Evolutionary conservation across 1,140 invertebrate genomes (phyloP).

Genomic region (Phenacoccus solenopsis): DNA sequence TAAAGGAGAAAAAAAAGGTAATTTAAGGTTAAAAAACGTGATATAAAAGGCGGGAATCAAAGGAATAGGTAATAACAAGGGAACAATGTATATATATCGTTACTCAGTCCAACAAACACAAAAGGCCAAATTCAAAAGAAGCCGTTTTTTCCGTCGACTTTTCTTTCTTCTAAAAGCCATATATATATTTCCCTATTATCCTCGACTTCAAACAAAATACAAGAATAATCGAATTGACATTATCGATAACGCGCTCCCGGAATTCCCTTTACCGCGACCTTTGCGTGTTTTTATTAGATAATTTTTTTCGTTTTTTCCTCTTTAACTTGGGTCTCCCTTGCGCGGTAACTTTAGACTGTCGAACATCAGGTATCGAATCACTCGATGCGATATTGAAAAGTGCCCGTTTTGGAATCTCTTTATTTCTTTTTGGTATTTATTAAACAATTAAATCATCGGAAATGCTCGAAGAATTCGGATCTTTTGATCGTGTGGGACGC

Average conservation of each 20-base stretch:
- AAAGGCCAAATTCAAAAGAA: constrained; percentile 10
- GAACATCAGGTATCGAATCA: background rate
- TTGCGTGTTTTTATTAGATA: constrained; percentile 3
- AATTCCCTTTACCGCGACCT: background rate
- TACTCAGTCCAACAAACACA: constrained; percentile 12
- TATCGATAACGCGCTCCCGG: background rate
- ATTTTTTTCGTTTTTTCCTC: background rate
- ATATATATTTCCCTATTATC: background rate
- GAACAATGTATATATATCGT: constrained; percentile 11
- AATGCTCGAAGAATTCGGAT: too few species aligned
- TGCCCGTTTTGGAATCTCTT: too few species aligned
- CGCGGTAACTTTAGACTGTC: background rate
- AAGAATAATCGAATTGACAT: constrained; percentile 3
- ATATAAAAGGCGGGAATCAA: constrained; percentile 9
- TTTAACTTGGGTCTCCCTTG: too few species aligned
- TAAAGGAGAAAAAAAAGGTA: constrained; percentile 2
- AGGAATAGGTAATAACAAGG: constrained; percentile 9
- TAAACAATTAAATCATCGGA: too few species aligned
- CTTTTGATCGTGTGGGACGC: too few species aligned
- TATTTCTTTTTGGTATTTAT: too few species aligned
- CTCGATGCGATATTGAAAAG: background rate
- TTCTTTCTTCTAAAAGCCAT: background rate
- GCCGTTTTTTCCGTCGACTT: background rate
- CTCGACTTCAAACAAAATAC: background rate
- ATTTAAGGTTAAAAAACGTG: constrained; percentile 14